Percentiles rank a stretch among this genome's conserved stretches.
These are phyloP conservation scores for Enteromius mattozi DNA, from an alignment of 2,797 vertebrate species.

Conservation along the genomic window DNA sequence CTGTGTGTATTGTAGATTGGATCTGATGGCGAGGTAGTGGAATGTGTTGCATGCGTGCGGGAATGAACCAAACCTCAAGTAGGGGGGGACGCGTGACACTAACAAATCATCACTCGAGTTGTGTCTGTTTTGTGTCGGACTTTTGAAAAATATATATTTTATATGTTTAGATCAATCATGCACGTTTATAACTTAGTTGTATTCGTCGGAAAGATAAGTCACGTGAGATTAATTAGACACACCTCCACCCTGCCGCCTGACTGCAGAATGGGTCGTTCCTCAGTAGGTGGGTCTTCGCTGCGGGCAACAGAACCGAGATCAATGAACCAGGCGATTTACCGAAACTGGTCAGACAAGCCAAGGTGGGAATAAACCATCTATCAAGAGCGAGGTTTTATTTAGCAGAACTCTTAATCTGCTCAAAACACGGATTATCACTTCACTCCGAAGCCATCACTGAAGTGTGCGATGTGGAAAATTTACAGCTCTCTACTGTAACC, in stretches of 20 bases:
- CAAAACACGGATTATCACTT: slow-evolving; percentile 23
- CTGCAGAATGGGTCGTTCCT: slow-evolving; percentile 74
- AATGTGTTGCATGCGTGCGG: slow-evolving; percentile 67
- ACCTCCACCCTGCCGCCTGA: slow-evolving; percentile 61
- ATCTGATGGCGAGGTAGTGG: slow-evolving; percentile 68
- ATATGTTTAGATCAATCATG: fast-evolving
- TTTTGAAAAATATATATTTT: not conserved
- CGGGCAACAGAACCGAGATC: slow-evolving; percentile 84
- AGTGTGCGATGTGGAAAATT: slow-evolving; percentile 61
- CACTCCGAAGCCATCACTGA: slow-evolving; percentile 38
- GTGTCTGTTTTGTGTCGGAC: not conserved
- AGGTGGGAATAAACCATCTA: slow-evolving; percentile 61
- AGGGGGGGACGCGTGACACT: not conserved
- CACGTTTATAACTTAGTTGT: too few relatives aligned
- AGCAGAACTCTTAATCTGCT: slow-evolving; percentile 3
- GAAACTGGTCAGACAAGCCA: slow-evolving; percentile 73
- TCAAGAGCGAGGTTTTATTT: slow-evolving; percentile 27
- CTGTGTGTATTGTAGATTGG: slow-evolving; percentile 52
- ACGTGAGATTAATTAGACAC: not conserved
- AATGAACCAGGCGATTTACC: slow-evolving; percentile 81
- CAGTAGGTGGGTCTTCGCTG: slow-evolving; percentile 84
- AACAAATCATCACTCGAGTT: too few relatives aligned
- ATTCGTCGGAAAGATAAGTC: not conserved
- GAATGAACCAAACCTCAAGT: slow-evolving; percentile 51
- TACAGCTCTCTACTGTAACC: slow-evolving; percentile 53